Evolutionary conservation across 2,113 vertebrate genomes (phyloP), one percentile per base, ranked within the genome.

Genomic region (Pelobates fuscus): DNA sequence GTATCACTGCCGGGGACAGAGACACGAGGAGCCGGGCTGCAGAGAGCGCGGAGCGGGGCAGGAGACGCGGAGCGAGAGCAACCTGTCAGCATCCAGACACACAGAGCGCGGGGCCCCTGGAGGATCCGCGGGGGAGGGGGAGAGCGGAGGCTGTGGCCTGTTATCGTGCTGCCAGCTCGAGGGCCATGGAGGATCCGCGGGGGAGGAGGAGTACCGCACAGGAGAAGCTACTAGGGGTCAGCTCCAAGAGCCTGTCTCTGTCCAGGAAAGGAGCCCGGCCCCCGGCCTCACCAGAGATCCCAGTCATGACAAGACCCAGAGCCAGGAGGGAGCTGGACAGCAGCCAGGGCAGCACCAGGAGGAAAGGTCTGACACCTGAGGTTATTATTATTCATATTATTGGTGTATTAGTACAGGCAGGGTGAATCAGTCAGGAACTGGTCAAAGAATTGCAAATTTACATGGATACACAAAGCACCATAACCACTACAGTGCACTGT

Each of bases 281-380:
- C 12, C 4, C n/a, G 2, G 43, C 14, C 8, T 55, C 26, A 7
- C 21, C 66, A 15, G 44, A 8, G 41, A 21, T 52, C 6, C 25
- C 2, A 1, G 0, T 30, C 4, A 1, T 61, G 25, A 29, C 4
- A 2, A 15, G 11, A 5, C 41, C 2, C 2, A 1, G 1, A 20
- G 5, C 25, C 0, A 3, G 1, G 27, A 0, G 2, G 7, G 3
- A 3, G 5, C 0, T 0, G 1, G 24, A 29, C 2, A 0, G n/a
- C 32, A 37, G 32, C 57, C 7, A 26, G 12, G 11, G 23, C 23
- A 14, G 6, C 44, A 5, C 17, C 44, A 17, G 44, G 4, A 14
- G 44, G 44, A 49, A 49, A 49, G 44, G 44, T 49, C 10, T 14
- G 32, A n/a, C 32, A 37, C 32, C 32, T 37, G 32, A n/a, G n/a